Evolutionary conservation across 2,888 invertebrate species (phyloP), one percentile per base, ranked within the genome.

Genomic region (Hylaea fasciaria): DNA sequence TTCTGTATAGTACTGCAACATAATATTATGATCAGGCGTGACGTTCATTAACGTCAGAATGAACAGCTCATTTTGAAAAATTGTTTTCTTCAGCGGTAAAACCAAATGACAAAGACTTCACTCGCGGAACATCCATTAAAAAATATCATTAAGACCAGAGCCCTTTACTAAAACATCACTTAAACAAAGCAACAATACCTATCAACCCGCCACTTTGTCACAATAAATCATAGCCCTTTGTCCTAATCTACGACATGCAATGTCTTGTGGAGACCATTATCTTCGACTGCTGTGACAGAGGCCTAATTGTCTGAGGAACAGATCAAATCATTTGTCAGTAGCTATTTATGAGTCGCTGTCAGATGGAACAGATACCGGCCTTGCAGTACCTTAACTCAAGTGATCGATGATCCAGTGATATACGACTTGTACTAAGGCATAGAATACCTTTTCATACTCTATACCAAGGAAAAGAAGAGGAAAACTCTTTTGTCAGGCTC

Each of bases 321-420:
- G 50, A 51, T 51, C 41, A 29, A 41, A 35, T 51, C 41, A 32
- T 51, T 51, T 51, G 50, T 51, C 50, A 12, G n/a, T n/a, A n/a
- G 29, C 0, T 12, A 51, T 51, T 51, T 51, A 43, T 51, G 50
- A 51, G 16, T 22, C 29, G 11, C 16, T 51, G 41, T 51, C 29
- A 43, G 13, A 40, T 29, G 29, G 28, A 11, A 40, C 29, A 29
- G 14, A 46, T 50, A 50, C 22, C 5, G 39, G 4, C 39, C 13
- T 49, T 17, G 17, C 9, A 13, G n/a, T 39, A 22, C 22, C 22
- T 22, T 3, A 29, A 17, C 16, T 17, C 9, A n/a, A n/a, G 10
- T 39, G 43, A 4, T 14, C 22, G 3, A 41, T 14, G 16, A n/a
- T 9, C 10, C 10, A 10, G 28, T 45, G 46, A 9, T 46, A 17